These are phyloP conservation scores for Oncopodura yosiiana DNA, from an alignment of 1,140 invertebrate species.

Conservation along the genomic window DNA sequence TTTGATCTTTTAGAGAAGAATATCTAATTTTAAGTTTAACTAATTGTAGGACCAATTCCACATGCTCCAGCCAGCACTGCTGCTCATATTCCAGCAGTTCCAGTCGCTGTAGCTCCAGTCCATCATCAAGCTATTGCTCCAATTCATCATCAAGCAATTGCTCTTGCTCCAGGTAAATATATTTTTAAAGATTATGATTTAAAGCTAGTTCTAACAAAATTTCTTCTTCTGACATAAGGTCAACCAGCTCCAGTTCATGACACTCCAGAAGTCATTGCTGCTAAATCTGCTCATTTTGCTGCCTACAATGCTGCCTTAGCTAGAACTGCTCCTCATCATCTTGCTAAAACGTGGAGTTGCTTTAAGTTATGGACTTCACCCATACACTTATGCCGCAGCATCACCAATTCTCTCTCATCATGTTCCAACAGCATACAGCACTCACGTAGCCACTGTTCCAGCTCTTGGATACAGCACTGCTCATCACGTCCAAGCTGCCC, in stretches of 20 bases:
- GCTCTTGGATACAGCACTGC: slow-evolving; percentile 4
- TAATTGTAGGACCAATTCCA: too few relatives aligned
- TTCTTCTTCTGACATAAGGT: too few relatives aligned
- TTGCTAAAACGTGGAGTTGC: slow-evolving; percentile 20
- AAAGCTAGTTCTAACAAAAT: too few relatives aligned
- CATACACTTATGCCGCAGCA: slow-evolving; percentile 28
- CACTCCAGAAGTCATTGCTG: slow-evolving; percentile 37
- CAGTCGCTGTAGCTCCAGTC: slow-evolving; percentile 37
- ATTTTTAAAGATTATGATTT: too few relatives aligned
- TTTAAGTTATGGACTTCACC: slow-evolving; percentile 16
- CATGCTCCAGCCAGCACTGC: slow-evolving; percentile 41
- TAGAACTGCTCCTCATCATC: slow-evolving; percentile 14
- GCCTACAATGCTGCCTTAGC: slow-evolving; percentile 29
- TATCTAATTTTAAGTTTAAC: too few relatives aligned
- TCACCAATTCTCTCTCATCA: slow-evolving; percentile 32
- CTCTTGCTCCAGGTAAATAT: too few relatives aligned
- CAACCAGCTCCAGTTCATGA: slow-evolving; percentile 30
- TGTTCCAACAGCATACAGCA: slow-evolving; percentile 35
- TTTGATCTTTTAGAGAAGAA: too few relatives aligned
- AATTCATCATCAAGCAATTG: too few relatives aligned
- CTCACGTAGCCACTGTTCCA: not conserved
- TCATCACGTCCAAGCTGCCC: slow-evolving; percentile 3
- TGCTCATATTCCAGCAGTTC: slow-evolving; percentile 37
- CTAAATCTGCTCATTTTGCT: slow-evolving; percentile 34
- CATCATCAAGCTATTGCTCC: slow-evolving; percentile 9